These are phyloP conservation scores for Griposia aprilina DNA, from an alignment of 2,888 invertebrate species.

Conservation along the genomic window DNA sequence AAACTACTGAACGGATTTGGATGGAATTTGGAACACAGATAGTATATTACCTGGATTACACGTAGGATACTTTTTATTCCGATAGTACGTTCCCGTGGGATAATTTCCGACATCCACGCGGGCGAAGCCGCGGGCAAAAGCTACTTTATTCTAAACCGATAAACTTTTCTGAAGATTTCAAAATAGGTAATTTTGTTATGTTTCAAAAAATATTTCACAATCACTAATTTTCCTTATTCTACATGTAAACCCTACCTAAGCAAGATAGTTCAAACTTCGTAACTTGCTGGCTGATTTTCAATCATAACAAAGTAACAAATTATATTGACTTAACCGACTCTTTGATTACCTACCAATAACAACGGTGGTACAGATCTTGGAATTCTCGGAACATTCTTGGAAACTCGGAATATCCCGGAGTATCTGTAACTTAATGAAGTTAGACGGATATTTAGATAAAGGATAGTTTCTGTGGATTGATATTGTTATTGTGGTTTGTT, in stretches of 20 bases:
- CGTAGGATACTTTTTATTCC: no score
- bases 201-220: neutral
- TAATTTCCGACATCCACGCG: no score
- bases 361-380: neutral
- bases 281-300: slow-evolving; percentile 39
- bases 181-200: neutral
- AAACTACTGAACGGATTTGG: no score
- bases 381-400: neutral
- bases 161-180: no score
- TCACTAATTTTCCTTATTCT: neutral
- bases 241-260: slow-evolving; percentile 42
- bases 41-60: no score
- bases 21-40: no score
- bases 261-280: slow-evolving; percentile 31
- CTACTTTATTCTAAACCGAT: no score
- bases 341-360: slow-evolving; percentile 47
- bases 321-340: slow-evolving; percentile 48
- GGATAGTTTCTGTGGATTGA: neutral
- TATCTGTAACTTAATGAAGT: slow-evolving; percentile 15
- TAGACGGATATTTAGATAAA: neutral
- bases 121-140: no score
- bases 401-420: neutral
- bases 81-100: no score
- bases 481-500: slow-evolving; percentile 1
- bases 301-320: slow-evolving; percentile 48